A percentile compares a stretch with the other conserved stretches of the same genome.
These are phyloP conservation scores for Alaudala cheleensis DNA, from an alignment of 2,113 vertebrate species.

Conservation along the genomic window DNA sequence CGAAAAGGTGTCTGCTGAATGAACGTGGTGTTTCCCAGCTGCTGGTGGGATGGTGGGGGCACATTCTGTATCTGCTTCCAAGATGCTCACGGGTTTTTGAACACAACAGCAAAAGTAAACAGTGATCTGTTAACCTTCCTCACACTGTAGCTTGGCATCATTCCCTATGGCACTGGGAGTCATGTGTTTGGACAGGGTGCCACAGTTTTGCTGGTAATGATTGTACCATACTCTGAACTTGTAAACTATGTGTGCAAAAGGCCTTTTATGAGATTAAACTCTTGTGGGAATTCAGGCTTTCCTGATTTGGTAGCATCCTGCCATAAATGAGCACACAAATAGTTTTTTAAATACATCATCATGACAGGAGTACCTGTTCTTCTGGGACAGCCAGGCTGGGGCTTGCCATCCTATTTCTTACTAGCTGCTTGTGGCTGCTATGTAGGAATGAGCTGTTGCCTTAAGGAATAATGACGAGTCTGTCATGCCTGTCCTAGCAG, in stretches of 20 bases:
- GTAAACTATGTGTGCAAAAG: accelerated
- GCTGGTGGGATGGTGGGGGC: neutral
- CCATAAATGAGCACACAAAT: neutral
- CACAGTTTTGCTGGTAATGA: neutral
- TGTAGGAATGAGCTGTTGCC: neutral
- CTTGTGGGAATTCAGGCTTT: neutral
- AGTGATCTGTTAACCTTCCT: neutral
- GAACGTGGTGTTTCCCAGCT: neutral
- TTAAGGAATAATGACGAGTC: neutral
- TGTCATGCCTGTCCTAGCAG: neutral
- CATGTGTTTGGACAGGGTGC: neutral
- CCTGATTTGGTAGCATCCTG: neutral
- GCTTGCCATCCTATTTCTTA: neutral
- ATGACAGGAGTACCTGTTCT: neutral
- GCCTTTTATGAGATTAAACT: neutral
- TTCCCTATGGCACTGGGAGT: neutral
- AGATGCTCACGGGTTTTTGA: neutral
- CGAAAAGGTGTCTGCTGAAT: neutral
- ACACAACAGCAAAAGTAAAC: neutral
- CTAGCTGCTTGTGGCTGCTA: neutral
- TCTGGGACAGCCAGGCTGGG: neutral
- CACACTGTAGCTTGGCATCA: neutral
- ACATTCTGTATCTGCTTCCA: accelerated
- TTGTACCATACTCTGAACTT: neutral
- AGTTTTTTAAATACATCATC: neutral